Conservation (phyloP, 2,113 vertebrate genomes). For the Salminus brasiliensis region DNA sequence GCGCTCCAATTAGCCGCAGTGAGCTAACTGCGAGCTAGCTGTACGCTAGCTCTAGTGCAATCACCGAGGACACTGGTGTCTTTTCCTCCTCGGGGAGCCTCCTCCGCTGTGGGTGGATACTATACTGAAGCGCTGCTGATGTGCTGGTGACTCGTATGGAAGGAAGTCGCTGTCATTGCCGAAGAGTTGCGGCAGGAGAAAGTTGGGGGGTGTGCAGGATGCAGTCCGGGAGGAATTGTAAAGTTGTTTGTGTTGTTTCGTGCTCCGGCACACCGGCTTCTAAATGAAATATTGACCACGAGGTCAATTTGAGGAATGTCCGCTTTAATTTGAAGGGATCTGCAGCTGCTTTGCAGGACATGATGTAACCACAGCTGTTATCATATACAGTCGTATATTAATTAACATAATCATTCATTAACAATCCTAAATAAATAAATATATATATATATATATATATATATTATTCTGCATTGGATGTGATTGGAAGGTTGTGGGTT, state of each 20-base stretch:
- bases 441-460: no score
- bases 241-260: background rate
- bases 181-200: constrained; percentile 12
- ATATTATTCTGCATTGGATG: no score
- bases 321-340: background rate
- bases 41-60: background rate
- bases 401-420: no score
- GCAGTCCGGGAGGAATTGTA: background rate
- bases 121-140: constrained; percentile 20
- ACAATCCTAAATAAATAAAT: no score
- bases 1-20: background rate
- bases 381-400: no score
- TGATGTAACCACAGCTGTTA: background rate
- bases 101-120: constrained; percentile 26
- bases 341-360: background rate
- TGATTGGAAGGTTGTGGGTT: no score
- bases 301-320: background rate
- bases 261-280: background rate
- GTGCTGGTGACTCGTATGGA: constrained; percentile 1
- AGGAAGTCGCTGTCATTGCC: constrained; percentile 11
- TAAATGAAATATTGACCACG: background rate
- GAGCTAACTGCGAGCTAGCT: background rate
- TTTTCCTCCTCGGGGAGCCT: constrained; percentile 4
- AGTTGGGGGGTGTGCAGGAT: background rate
- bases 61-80: background rate